These are phyloP conservation scores for Mythimna ferrago DNA, from an alignment of 2,888 invertebrate species.

Conservation along the genomic window DNA sequence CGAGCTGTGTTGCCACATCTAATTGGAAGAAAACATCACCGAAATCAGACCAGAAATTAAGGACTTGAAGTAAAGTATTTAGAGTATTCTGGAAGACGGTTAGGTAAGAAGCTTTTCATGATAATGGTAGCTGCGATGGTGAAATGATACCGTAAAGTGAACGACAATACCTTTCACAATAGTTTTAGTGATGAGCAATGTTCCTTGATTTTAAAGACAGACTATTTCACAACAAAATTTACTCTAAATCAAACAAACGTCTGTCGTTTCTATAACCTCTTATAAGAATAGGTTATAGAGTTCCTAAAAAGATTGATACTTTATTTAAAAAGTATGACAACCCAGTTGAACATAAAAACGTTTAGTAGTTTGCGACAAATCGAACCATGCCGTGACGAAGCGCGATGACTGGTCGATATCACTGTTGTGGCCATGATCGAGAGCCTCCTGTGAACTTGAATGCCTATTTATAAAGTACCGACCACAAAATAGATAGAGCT, in stretches of 20 bases:
- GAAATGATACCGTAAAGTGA: not conserved
- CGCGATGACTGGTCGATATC: constrained; percentile 79
- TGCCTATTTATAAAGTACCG: constrained; percentile 37
- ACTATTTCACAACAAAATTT: not conserved
- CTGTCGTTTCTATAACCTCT: not conserved
- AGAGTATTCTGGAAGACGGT: not conserved
- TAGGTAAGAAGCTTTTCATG: not conserved
- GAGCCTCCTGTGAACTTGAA: constrained; percentile 50
- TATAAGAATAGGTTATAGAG: not conserved
- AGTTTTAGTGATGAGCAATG: not conserved
- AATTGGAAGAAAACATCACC: constrained; percentile 68
- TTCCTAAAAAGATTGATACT: constrained; percentile 16
- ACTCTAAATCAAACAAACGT: not conserved
- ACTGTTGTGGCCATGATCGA: constrained; percentile 70
- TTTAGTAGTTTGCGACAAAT: constrained; percentile 75
- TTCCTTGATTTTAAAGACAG: not conserved
- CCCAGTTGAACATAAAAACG: constrained; percentile 41
- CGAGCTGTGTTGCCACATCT: constrained; percentile 69
- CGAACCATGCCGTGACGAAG: constrained; percentile 69
- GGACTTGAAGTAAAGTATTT: constrained; percentile 22
- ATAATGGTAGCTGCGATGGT: not conserved
- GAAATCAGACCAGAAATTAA: constrained; percentile 59
- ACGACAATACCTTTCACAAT: constrained; percentile 4
- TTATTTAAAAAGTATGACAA: constrained; percentile 43
- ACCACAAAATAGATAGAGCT: constrained; percentile 14